phyloP scores from a whole-genome alignment of 1,140 invertebrate species.

The Coelopa frigida region DNA sequence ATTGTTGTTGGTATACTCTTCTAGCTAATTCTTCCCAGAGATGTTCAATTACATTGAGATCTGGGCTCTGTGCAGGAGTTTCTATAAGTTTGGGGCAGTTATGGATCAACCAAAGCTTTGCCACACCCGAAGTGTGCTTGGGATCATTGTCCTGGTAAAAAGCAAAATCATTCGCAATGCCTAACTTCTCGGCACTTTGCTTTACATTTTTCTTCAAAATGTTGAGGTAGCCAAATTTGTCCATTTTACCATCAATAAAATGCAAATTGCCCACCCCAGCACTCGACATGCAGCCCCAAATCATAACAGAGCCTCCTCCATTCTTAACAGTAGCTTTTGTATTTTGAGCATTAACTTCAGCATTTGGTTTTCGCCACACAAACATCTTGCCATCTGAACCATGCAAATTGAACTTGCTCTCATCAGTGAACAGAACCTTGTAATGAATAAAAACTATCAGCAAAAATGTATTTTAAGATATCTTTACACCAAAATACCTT shows the following conservation, averaged over 20 bases:
- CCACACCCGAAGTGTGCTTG: constrained; percentile 27
- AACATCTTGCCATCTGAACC: constrained; percentile 11
- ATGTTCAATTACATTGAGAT: constrained; percentile 30
- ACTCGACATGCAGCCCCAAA: constrained; percentile 10
- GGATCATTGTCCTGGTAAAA: constrained; percentile 18
- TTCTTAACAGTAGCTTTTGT: constrained; percentile 6
- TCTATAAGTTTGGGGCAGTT: constrained; percentile 15
- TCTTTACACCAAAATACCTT: too few species aligned
- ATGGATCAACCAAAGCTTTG: constrained; percentile 19
- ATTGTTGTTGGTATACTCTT: too few species aligned
- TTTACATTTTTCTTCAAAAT: constrained; percentile 23
- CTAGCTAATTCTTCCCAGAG: too few species aligned
- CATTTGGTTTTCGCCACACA: constrained; percentile 5
- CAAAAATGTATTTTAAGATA: too few species aligned
- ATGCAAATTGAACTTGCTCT: constrained; percentile 25
- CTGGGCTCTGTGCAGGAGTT: constrained; percentile 15
- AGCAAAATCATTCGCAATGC: not conserved
- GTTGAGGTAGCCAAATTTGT: constrained; percentile 16
- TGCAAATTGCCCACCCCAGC: constrained; percentile 24
- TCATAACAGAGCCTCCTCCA: constrained; percentile 4
- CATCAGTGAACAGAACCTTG: constrained; percentile 24
- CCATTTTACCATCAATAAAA: constrained; percentile 21
- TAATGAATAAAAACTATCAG: too few species aligned
- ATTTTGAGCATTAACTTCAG: constrained; percentile 7
- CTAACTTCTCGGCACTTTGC: constrained; percentile 19